Base-by-base conservation (phyloP, 2,888 invertebrate species). In the Athalia rosae region DNA sequence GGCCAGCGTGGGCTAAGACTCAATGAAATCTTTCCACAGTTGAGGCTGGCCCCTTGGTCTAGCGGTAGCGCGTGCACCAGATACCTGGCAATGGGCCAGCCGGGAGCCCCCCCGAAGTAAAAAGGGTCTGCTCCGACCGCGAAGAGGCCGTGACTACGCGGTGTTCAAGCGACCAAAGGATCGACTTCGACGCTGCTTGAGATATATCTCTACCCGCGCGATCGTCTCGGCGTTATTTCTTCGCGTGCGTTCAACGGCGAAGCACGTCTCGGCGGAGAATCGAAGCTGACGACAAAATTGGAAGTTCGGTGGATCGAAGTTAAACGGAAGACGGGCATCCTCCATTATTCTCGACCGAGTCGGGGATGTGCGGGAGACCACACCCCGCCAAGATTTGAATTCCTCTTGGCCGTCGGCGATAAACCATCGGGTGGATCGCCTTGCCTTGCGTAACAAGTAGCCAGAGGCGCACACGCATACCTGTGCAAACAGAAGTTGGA, bases 21-120 rank as follows among this genome's bases (percentile, higher is more conserved):
- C 87, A 89, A 89, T 89, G 89, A 88, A 88, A 88, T 89, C 88
- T 89, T 89, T 89, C 86, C 87, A 80, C 48, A 74, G 87, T 87
- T 88, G 87, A 87, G 84, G 83, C 71, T 45, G 71, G 58, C 71
- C 58, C 47, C 58, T 8, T n/a, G 71, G 58, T 59, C 58, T 45
- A 58, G 11, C 71, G 45, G 58, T 45, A 15, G 58, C 43, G 15
- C 43, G 15, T 71, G 43, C 6, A 41, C 53, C 67, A 50, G 45
- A 11, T 48, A n/a, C 28, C 67, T 67, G 71, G 71, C 71, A 13
- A 9, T 13, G 58, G 43, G 56, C 71, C 71, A 71, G 56, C n/a
- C 50, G 53, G n/a, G 53, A 8, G 67, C 28, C 71, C 58, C 67
- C 45, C 59, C 41, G 71, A 47, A 71, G 58, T 28, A 48, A 53